Evolutionary conservation across 1,140 invertebrate species (phyloP), one percentile per base, ranked within the genome.

Genomic region (Aphelenchoides avenae): DNA sequence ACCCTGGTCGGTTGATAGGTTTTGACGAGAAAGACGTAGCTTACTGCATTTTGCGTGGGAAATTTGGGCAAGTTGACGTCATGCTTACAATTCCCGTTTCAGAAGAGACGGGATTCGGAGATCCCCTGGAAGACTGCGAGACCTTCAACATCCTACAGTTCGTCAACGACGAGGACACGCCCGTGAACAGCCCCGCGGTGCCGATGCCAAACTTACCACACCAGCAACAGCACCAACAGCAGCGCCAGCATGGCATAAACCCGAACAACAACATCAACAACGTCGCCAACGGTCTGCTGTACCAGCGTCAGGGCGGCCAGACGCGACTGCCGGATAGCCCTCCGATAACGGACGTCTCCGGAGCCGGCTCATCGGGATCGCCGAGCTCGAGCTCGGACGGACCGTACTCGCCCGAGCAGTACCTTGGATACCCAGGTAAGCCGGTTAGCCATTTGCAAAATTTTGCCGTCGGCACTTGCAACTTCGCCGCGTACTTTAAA

Each of bases 291-390:
- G 59, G 47, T 20, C 27, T 57, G 29, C 30, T 62, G 27, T 64
- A 22, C 33, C 31, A 20, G 20, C 13, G 31, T 20, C 29, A 42
- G 15, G 27, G 27, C 37, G 26, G 57, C 2, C 57, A 67, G 22
- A 61, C 66, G 9, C 54, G 68, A 40, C 44, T 71, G 13, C 68
- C 66, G 5, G 68, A 71, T 34, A 68, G 61, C 41, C 70, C 70
- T 30, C 71, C 70, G 27, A 71, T 72, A 22, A 72, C 70, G 13
- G 70, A 72, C 51, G 61, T 61, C n/a, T 71, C 63, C 34, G 71
- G 51, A n/a, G 62, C 48, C 9, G 69, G 34, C 1, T 49, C 43
- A 11, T 53, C 33, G 15, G 41, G 34, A 9, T 29, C 42, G 26
- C 33, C 52, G 22, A 50, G 55, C 18, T 52, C 39, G 6, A 63